These are phyloP conservation scores for Cydia splendana DNA, from an alignment of 1,140 invertebrate species.

Conservation along the genomic window DNA sequence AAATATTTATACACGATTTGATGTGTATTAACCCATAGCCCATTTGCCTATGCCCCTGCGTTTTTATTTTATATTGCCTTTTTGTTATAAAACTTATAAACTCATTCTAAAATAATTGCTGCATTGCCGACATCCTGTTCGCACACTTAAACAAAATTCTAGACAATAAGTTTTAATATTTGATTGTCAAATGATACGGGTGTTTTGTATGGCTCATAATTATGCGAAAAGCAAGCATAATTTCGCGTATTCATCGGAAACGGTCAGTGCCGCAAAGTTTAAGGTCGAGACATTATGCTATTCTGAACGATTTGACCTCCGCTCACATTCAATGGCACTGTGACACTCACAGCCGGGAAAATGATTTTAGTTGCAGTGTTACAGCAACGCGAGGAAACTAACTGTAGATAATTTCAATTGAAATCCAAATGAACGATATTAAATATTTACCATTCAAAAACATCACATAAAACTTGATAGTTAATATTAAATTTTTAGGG, in stretches of 20 bases:
- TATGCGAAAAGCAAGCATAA: conserved; percentile 7
- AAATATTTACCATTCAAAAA: no score
- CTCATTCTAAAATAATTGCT: neutral
- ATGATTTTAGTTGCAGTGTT: neutral
- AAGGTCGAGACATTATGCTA: conserved; percentile 23
- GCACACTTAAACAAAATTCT: conserved; percentile 19
- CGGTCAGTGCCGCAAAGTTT: conserved; percentile 11
- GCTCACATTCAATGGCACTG: neutral
- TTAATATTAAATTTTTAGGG: no score
- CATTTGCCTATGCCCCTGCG: no score
- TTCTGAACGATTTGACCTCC: conserved; percentile 22
- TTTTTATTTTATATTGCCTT: no score
- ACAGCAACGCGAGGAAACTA: neutral
- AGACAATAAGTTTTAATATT: neutral
- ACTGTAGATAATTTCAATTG: no score
- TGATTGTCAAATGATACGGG: conserved; percentile 14
- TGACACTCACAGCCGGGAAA: neutral
- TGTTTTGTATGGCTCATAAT: neutral
- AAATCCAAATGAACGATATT: no score
- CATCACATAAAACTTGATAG: no score
- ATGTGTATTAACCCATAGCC: no score
- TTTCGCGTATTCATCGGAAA: conserved; percentile 11
- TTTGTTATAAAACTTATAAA: neutral
- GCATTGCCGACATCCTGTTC: neutral
- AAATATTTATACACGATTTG: no score